A percentile compares a stretch with the other conserved stretches of the same genome.
Evolutionary conservation across 2,888 invertebrate species (phyloP).

Genomic region (Macrosiphum euphorbiae): DNA sequence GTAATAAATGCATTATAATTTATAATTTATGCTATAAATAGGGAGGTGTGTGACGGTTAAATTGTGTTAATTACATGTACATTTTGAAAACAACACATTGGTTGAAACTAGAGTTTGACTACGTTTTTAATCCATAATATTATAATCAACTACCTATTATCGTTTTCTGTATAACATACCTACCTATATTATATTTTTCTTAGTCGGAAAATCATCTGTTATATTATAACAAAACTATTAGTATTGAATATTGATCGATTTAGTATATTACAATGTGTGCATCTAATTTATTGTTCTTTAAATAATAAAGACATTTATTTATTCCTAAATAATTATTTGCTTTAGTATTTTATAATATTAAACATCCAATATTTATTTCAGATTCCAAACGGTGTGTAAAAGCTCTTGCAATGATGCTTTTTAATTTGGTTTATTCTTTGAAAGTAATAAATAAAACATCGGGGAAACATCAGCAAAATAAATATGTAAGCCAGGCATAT

Average conservation of each 20-base stretch:
- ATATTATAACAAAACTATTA: conserved; percentile 11
- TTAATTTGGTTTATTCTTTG: not conserved
- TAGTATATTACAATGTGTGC: conserved; percentile 38
- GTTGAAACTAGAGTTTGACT: not conserved
- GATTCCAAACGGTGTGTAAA: not conserved
- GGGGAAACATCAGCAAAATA: not conserved
- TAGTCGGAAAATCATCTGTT: not conserved
- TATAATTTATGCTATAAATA: conserved; percentile 34
- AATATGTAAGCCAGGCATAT: not conserved
- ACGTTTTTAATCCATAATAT: not conserved
- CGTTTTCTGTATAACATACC: not conserved
- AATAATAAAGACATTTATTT: conserved; percentile 39
- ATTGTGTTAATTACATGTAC: not conserved
- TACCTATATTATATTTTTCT: not conserved
- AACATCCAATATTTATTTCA: not conserved
- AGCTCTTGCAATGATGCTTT: not conserved
- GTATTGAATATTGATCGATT: conserved; percentile 34
- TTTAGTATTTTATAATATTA: not conserved
- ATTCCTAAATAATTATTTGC: conserved; percentile 9
- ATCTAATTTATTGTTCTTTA: conserved; percentile 40
- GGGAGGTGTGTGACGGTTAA: conserved; percentile 5
- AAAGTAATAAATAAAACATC: not conserved
- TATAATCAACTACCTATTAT: conserved; percentile 20
- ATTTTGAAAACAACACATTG: not conserved
- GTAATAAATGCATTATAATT: conserved; percentile 16